Percentiles rank a stretch among this genome's conserved stretches.
Evolutionary conservation across 2,888 invertebrate species (phyloP).

Genomic region (Phortica okadai): DNA sequence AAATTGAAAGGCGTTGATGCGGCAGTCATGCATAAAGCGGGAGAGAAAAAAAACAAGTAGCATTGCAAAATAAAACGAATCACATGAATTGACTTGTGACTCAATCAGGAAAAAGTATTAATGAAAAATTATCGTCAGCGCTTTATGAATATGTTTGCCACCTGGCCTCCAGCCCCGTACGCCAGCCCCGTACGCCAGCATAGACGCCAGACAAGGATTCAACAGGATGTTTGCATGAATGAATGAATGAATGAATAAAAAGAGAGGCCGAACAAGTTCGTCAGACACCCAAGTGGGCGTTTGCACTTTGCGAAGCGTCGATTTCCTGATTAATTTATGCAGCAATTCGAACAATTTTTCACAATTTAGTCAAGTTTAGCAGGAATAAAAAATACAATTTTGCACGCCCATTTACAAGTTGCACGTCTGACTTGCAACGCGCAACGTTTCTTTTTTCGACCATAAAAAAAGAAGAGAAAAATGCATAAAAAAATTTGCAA

Average conservation of each 20-base stretch:
- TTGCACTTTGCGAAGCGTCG: constrained; percentile 47
- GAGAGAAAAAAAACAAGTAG: too few species aligned
- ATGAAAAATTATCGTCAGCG: constrained; percentile 57
- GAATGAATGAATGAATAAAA: constrained; percentile 52
- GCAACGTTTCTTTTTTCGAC: not conserved
- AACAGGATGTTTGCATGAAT: constrained; percentile 46
- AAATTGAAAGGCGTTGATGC: too few species aligned
- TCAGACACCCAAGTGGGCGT: not conserved
- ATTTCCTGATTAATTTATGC: constrained; percentile 71
- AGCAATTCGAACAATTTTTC: constrained; percentile 35
- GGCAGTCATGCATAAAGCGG: too few species aligned
- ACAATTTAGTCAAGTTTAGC: not conserved
- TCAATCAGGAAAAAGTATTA: constrained; percentile 67
- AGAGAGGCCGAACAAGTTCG: not conserved
- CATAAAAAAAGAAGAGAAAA: not conserved
- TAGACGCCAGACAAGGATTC: not conserved
- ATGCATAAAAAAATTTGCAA: not conserved
- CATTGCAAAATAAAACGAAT: not conserved
- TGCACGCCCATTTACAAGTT: not conserved
- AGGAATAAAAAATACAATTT: not conserved
- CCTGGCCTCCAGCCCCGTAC: too few species aligned
- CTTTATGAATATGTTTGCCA: constrained; percentile 49
- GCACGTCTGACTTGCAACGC: not conserved
- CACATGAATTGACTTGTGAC: constrained; percentile 43
- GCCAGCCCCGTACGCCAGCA: too few species aligned